Conservation (phyloP, 2,888 invertebrate genomes). For the Andrena trimmerana region DNA sequence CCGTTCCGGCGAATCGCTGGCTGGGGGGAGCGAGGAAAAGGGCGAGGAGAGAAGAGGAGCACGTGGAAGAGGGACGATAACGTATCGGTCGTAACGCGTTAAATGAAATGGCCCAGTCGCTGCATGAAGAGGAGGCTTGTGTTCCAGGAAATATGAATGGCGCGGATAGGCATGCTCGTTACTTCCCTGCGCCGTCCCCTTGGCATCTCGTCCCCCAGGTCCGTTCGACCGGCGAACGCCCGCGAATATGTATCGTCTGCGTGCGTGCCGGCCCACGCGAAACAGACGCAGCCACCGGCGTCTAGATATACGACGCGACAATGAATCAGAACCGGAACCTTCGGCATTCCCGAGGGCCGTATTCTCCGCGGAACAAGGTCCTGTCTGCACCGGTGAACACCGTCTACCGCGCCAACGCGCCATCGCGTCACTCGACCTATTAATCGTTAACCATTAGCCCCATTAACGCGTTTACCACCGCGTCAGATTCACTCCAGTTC, state of each 20-base stretch:
- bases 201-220: not conserved
- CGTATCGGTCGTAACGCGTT: constrained; percentile 70
- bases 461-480: constrained; percentile 2
- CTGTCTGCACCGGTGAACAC: constrained; percentile 36
- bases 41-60: too few relatives aligned
- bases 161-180: constrained; percentile 58
- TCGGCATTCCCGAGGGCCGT: constrained; percentile 78
- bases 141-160: constrained; percentile 72
- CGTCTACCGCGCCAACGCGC: not conserved
- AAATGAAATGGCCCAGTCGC: constrained; percentile 63
- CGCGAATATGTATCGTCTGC: constrained; percentile 54
- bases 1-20: not conserved
- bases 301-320: constrained; percentile 79
- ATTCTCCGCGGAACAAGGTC: constrained; percentile 55
- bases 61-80: constrained; percentile 57
- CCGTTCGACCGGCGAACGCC: not conserved
- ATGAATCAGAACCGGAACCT: constrained; percentile 83
- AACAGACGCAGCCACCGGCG: constrained; percentile 75
- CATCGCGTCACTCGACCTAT: constrained; percentile 10
- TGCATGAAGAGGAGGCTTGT: constrained; percentile 24
- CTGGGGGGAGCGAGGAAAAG: not conserved
- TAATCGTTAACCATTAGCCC: constrained; percentile 7
- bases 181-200: constrained; percentile 26
- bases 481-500: constrained; percentile 3
- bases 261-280: constrained; percentile 62